A percentile compares a stretch with the other conserved stretches of the same genome.
Conservation (phyloP, 2,113 vertebrate genomes). For the human region GRCh38 chr17:33038501-33039000, state of each 20-base stretch:
- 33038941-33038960: not conserved
- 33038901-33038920: accelerated
- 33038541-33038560: not conserved
- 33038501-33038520: not conserved
- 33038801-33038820: too few relatives aligned
- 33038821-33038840: not conserved
- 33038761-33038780: not conserved
- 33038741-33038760: not conserved
- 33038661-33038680: not conserved
- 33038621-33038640: slow-evolving; percentile 24
- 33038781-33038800: not conserved
- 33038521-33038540: not conserved
- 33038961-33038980: not conserved
- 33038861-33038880: not conserved
- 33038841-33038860: slow-evolving; percentile 49
- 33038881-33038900: not conserved
- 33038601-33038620: not conserved
- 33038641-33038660: not conserved
- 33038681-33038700: not conserved
- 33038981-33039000: not conserved
- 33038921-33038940: not conserved
- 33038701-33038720: not conserved
- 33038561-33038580: not conserved
- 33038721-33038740: not conserved
- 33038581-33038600: not conserved